Evolutionary conservation across 2,113 vertebrate genomes (phyloP).

Genomic region (Phyllostomus discolor): DNA sequence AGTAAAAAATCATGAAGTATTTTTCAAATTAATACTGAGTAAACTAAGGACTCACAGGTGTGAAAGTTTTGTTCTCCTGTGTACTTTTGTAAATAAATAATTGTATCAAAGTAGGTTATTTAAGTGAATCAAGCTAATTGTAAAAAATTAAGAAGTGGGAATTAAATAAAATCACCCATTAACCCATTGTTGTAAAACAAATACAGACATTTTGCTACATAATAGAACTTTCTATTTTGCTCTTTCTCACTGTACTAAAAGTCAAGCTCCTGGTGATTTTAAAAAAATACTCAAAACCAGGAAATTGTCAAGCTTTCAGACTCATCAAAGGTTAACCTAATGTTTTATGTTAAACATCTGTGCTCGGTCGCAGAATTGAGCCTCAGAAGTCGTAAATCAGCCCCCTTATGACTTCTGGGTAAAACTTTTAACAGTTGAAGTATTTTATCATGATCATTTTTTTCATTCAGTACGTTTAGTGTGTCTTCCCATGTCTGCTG

Average conservation of each 20-base stretch:
- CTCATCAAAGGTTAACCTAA: background rate
- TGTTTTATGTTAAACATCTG: too few relatives aligned
- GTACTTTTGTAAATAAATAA: background rate
- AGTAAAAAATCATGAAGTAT: background rate
- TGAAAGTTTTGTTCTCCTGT: background rate
- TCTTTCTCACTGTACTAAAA: background rate
- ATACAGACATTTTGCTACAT: background rate
- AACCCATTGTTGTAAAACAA: background rate
- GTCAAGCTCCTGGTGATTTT: background rate
- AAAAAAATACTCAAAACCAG: background rate
- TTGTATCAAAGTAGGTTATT: background rate
- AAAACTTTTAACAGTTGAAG: background rate
- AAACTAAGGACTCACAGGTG: background rate
- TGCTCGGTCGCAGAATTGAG: background rate
- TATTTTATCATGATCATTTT: background rate
- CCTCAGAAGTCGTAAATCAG: background rate
- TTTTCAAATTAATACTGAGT: slow-evolving; percentile 4
- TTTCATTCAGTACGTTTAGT: background rate
- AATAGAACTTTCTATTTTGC: background rate
- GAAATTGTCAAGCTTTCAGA: background rate
- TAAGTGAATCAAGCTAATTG: background rate
- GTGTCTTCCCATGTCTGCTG: background rate
- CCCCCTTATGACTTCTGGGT: background rate
- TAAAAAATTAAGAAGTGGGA: slow-evolving; percentile 1
- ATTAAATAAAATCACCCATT: background rate